Base-by-base conservation (phyloP, 1,140 invertebrate species). In the Penaeus japonicus region DNA sequence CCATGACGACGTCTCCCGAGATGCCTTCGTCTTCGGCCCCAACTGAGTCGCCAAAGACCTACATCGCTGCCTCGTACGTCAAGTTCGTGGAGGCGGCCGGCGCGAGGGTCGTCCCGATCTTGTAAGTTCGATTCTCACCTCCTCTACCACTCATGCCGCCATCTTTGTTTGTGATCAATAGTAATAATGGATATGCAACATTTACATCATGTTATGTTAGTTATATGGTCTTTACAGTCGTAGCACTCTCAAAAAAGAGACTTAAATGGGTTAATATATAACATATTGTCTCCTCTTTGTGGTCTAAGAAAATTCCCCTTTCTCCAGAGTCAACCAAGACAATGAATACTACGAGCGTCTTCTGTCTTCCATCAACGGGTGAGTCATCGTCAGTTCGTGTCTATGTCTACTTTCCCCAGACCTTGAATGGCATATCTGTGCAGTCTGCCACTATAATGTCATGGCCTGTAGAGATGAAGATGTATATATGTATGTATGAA, bases 31-130 rank as follows among this genome's bases (percentile, higher is more conserved):
- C 70, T 24, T 30, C 27, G 70, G 30, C 27, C 20, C 27, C 70
- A 4, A 73, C 47, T 7, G 47, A 47, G 47, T 15, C 47, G 5
- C 5, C 47, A 15, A 47, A 47, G 47, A 92, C 91, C 91, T 97
- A 95, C 91, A 96, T 98, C 73, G 95, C 95, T 0, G 95, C 96
- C 1, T 96, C 96, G 0, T 98, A 98, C 91, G 96, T 98, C 0
- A 98, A 98, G 92, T 96, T 94, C 92, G 90, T 98, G 15, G 96
- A 98, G 93, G 93, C 95, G 81, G 94, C 95, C 18, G 97, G 97
- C 17, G 97, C 96, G 15, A 93, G 95, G 92, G 96, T 96, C 12
- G 95, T 97, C 4, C 97, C 97, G 1, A 95, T 98, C 91, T 94
- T 95, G 96, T 97, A 92, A 94, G 93, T 47, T 73, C 17, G 24